phyloP scores from a whole-genome alignment of 2,888 invertebrate species.

The Copidosoma aretas region DNA sequence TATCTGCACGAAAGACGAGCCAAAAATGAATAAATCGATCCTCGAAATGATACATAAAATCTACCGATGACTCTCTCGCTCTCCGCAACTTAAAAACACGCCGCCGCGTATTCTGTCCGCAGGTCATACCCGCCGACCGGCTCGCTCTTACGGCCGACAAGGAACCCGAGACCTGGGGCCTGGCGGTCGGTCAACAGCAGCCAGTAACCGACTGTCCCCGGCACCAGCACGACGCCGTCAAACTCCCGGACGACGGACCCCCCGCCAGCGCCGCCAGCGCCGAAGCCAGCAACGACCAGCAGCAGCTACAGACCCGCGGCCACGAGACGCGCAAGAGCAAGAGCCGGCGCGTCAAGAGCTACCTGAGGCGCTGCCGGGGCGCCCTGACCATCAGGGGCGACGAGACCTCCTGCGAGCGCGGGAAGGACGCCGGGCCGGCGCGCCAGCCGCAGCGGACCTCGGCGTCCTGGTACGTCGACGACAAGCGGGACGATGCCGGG shows the following conservation, averaged over 20 bases:
- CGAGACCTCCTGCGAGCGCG: slow-evolving; percentile 45
- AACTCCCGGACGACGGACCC: slow-evolving; percentile 40
- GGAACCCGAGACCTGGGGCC: slow-evolving; percentile 53
- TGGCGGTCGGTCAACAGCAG: slow-evolving; percentile 52
- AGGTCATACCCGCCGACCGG: slow-evolving; percentile 60
- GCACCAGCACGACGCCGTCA: slow-evolving; percentile 9
- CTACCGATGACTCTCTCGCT: no score
- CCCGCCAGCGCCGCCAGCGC: no score
- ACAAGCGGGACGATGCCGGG: neutral
- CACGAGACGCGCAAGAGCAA: slow-evolving; percentile 65
- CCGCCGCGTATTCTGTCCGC: slow-evolving; percentile 4
- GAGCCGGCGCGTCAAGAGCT: slow-evolving; percentile 66
- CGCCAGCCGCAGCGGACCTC: no score
- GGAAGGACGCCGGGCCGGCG: slow-evolving; percentile 27
- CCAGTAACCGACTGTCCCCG: slow-evolving; percentile 36
- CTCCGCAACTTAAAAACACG: no score
- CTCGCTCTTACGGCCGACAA: slow-evolving; percentile 53
- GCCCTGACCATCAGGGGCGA: slow-evolving; percentile 59
- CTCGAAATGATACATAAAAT: no score
- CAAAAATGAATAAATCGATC: no score
- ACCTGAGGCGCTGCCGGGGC: slow-evolving; percentile 65
- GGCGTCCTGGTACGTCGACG: slow-evolving; percentile 28
- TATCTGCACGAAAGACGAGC: no score
- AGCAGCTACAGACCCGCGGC: slow-evolving; percentile 53
- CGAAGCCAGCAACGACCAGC: slow-evolving; percentile 41